These are phyloP conservation scores for Eremobia ochroleuca DNA, from an alignment of 2,888 invertebrate species.

Conservation along the genomic window DNA sequence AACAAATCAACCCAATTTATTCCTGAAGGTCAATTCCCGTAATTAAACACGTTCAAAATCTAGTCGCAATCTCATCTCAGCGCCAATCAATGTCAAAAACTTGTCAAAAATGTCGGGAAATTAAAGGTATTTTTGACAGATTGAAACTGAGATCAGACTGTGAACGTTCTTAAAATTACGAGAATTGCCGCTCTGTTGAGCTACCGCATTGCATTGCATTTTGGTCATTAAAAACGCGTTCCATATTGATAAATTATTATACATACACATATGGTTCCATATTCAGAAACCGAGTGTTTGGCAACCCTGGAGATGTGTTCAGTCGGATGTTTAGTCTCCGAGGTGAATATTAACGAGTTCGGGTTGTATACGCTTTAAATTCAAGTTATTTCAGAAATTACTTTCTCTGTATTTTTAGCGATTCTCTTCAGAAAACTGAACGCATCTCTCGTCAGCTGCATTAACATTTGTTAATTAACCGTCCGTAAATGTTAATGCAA, in stretches of 20 bases:
- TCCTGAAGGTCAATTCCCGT: not conserved
- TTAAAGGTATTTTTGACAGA: too few relatives aligned
- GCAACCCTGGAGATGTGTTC: slow-evolving; percentile 35
- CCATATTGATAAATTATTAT: too few relatives aligned
- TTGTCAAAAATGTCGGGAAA: too few relatives aligned
- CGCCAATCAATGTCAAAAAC: too few relatives aligned
- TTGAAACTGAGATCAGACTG: too few relatives aligned
- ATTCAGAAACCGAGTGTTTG: slow-evolving; percentile 4
- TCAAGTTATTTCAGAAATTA: not conserved
- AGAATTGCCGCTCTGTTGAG: not conserved
- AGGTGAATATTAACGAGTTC: slow-evolving; percentile 3
- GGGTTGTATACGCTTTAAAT: slow-evolving; percentile 7
- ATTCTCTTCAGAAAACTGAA: slow-evolving; percentile 2
- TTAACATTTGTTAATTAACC: slow-evolving; percentile 5
- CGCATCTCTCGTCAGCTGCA: slow-evolving; percentile 22
- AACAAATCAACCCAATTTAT: not conserved
- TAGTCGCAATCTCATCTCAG: too few relatives aligned
- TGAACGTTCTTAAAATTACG: too few relatives aligned
- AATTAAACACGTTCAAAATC: too few relatives aligned
- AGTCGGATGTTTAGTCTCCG: slow-evolving; percentile 42
- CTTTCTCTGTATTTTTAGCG: not conserved
- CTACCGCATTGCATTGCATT: not conserved
- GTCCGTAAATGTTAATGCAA: slow-evolving; percentile 7
- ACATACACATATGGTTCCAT: too few relatives aligned
- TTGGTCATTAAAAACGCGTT: not conserved